These are phyloP conservation scores for Alectoris magna DNA, from an alignment of 2,797 vertebrate species.

Conservation along the genomic window DNA sequence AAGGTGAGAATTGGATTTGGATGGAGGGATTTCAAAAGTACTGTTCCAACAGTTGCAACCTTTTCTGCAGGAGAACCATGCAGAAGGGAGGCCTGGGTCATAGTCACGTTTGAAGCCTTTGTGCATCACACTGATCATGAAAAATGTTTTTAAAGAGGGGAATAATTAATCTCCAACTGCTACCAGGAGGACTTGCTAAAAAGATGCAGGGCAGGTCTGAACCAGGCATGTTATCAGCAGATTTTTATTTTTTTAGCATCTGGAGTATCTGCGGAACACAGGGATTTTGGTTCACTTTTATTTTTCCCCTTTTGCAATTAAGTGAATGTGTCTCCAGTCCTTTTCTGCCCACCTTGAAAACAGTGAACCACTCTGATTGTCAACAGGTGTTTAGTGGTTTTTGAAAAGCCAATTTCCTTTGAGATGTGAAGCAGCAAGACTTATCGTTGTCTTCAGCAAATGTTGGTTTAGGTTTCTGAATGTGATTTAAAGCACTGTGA, in stretches of 20 bases:
- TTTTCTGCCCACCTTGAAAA: not conserved
- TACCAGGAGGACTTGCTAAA: not conserved
- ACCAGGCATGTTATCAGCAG: not conserved
- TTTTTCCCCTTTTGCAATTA: not conserved
- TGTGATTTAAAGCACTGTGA: not conserved
- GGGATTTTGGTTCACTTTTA: not conserved
- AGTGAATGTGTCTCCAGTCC: not conserved
- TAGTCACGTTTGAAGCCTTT: not conserved
- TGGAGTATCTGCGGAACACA: not conserved
- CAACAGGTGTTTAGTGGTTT: not conserved
- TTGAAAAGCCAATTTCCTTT: not conserved
- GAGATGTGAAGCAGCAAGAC: not conserved
- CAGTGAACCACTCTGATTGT: not conserved
- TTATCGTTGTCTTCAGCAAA: not conserved
- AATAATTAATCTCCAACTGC: not conserved
- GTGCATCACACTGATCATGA: not conserved
- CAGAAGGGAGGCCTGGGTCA: not conserved
- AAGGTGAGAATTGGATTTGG: constrained; percentile 36
- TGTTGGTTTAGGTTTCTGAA: not conserved
- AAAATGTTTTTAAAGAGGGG: not conserved
- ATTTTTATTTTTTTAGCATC: not conserved
- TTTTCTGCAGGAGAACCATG: not conserved
- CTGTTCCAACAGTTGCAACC: not conserved
- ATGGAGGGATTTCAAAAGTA: constrained; percentile 10
- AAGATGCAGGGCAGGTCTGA: not conserved